phyloP scores from a whole-genome alignment of 2,888 invertebrate genomes.

The Silvanus unidentatus region DNA sequence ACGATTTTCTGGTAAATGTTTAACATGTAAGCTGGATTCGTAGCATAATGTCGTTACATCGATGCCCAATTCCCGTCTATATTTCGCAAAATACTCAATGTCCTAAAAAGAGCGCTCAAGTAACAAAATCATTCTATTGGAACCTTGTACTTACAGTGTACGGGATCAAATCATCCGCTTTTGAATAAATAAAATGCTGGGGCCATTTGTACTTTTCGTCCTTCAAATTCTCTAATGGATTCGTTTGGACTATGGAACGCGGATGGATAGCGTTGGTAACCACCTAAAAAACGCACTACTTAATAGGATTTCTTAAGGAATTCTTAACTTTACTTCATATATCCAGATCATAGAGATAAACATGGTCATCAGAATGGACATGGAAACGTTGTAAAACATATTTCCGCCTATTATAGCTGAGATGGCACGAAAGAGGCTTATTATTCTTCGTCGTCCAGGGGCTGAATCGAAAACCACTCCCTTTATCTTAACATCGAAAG shows the following conservation, averaged over 20 bases:
- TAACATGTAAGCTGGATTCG: conserved; percentile 69
- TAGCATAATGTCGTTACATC: conserved; percentile 58
- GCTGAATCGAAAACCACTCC: conserved; percentile 69
- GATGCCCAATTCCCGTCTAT: conserved; percentile 55
- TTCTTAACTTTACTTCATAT: conserved; percentile 49
- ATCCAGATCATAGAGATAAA: conserved; percentile 57
- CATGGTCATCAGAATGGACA: conserved; percentile 52
- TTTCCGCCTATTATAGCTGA: conserved; percentile 58
- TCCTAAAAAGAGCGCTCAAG: conserved; percentile 53
- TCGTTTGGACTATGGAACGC: conserved; percentile 44
- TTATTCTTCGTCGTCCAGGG: conserved; percentile 58
- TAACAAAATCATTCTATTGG: conserved; percentile 8
- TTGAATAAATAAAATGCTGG: conserved; percentile 69
- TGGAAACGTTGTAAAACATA: conserved; percentile 51
- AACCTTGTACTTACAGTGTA: conserved; percentile 49
- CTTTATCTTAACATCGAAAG: conserved; percentile 51
- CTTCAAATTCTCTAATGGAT: conserved; percentile 54
- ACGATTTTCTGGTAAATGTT: conserved; percentile 60
- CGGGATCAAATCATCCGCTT: conserved; percentile 61
- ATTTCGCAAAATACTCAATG: conserved; percentile 60
- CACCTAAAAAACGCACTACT: conserved; percentile 31
- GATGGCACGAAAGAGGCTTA: conserved; percentile 55
- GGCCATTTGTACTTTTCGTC: conserved; percentile 58
- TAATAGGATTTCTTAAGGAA: not conserved
- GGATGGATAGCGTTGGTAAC: conserved; percentile 36